Conservation (phyloP, 2,113 vertebrate species). For the Rhea pennata region DNA sequence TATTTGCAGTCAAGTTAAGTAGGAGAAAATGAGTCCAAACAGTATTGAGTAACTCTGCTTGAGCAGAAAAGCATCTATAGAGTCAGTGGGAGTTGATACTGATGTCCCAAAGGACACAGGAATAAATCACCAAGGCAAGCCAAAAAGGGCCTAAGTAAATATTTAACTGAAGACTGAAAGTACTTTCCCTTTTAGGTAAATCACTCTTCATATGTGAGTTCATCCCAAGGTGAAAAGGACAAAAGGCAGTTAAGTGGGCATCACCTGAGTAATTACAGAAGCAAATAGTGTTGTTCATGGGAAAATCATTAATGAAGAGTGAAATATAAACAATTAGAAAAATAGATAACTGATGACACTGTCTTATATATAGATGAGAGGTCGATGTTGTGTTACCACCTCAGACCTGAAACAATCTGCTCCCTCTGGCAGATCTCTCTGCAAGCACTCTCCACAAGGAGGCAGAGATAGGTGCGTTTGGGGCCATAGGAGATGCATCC, state of each 20-base stretch:
- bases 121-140: slow-evolving; percentile 37
- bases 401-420: not conserved
- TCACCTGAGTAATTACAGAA: not conserved
- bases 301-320: slow-evolving; percentile 12
- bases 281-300: not conserved
- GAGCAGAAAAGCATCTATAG: slow-evolving; percentile 29
- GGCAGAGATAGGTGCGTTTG: not conserved
- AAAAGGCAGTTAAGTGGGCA: slow-evolving; percentile 1
- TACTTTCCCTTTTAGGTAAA: slow-evolving; percentile 27
- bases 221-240: slow-evolving; percentile 3
- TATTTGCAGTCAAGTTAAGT: slow-evolving; percentile 46
- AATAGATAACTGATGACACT: not conserved
- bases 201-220: slow-evolving; percentile 1
- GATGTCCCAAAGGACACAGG: slow-evolving; percentile 58
- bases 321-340: not conserved
- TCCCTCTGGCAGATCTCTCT: not conserved
- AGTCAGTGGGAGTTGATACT: slow-evolving; percentile 1
- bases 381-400: not conserved
- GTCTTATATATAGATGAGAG: not conserved
- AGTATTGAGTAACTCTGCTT: slow-evolving; percentile 32
- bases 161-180: slow-evolving; percentile 27
- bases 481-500: not conserved
- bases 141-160: slow-evolving; percentile 64
- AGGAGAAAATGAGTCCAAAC: slow-evolving; percentile 23
- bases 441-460: not conserved